Evolutionary conservation across 2,888 invertebrate species (phyloP), one percentile per base, ranked within the genome.

Genomic region (Catocala fraxini): DNA sequence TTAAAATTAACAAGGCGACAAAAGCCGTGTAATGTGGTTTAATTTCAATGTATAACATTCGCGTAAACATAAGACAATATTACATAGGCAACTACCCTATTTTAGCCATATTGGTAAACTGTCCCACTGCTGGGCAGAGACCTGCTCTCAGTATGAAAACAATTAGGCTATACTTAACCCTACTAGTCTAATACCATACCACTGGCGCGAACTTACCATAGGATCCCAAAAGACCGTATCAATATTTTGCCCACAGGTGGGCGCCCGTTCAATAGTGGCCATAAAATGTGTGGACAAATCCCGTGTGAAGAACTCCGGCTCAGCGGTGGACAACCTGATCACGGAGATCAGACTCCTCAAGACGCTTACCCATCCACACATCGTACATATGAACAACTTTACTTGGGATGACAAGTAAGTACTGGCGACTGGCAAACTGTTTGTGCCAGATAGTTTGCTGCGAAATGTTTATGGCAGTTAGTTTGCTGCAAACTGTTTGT

Each of bases 331-430:
- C 82, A 97, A 97, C 89, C 93, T 98, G 15, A 95, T 98, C 51
- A 97, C 96, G 0, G 98, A 98, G 94, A 98, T 98, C 43, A 94
- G 96, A 42, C 91, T 98, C 15, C 88, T 98, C 73, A 98, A 98
- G 84, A 95, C 96, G 0, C 90, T 98, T 0, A 96, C 96, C 15
- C 98, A 98, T 85, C 96, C 96, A 1, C 95, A 98, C 80, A 97
- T 98, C 54, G 98, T 98, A 0, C 95, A 96, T 56, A 96, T 98
- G 95, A 95, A 96, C 80, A 97, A 98, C 81, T 98, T 98, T 77
- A 95, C 95, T 4, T 97, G 97, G 96, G 97, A 97, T 77, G 95
- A 96, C 42, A 95, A 95, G 96, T 97, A 13, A 69, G 73, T 47
- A 35, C 10, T 7, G 1, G 1, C 4, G 4, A 25, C 25, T 10